Conservation (phyloP, 1,140 invertebrate species). For the Trichonephila clavata region DNA sequence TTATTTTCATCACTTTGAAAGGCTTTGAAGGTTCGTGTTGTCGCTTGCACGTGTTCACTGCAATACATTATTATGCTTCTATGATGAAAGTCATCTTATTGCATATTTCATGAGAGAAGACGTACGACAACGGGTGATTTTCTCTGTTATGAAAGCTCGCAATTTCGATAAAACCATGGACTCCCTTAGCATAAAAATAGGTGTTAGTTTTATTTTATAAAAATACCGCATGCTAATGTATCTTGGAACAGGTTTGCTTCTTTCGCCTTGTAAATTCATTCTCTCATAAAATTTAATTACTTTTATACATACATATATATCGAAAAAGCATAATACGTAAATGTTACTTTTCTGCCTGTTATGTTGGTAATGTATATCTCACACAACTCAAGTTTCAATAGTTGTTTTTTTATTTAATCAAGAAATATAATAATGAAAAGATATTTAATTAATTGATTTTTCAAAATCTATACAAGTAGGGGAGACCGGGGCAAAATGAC, state of each 20-base stretch:
- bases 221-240: neutral
- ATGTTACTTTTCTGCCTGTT: too few relatives aligned
- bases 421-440: too few relatives aligned
- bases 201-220: neutral
- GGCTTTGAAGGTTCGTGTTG: neutral
- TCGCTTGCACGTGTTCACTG: neutral
- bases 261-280: too few relatives aligned
- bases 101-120: constrained; percentile 13
- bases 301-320: too few relatives aligned
- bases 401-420: too few relatives aligned
- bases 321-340: too few relatives aligned
- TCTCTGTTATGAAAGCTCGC: neutral
- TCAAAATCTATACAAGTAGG: too few relatives aligned
- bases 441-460: too few relatives aligned
- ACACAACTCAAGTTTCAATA: too few relatives aligned
- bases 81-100: neutral
- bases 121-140: neutral
- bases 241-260: neutral
- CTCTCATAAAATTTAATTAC: too few relatives aligned
- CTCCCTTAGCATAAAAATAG: neutral
- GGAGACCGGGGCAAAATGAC: too few relatives aligned
- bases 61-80: neutral
- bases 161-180: neutral
- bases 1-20: neutral
- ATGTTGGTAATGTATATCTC: too few relatives aligned